Base-by-base conservation (phyloP, 2,113 vertebrate species). In the Diadophis punctatus region DNA sequence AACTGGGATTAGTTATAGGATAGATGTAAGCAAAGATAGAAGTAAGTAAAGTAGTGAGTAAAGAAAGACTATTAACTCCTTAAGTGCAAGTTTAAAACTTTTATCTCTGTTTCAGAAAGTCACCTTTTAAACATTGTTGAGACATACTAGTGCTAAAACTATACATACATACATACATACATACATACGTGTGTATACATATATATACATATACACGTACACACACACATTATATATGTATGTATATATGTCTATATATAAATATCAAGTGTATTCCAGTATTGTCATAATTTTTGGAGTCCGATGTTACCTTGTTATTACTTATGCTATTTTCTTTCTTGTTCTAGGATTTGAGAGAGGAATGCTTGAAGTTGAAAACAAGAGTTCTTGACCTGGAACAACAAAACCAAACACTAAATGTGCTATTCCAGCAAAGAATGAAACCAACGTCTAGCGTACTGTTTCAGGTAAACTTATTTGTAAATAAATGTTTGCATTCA, bases 301-400 rank as follows among this genome's bases (percentile, higher is more conserved):
- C 95, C 68, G 94, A 88, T 30, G 68, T 95, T 25, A 30, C 56
- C 2, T 93, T 95, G 89, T 52, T 89, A 23, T 53, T 91, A 7
- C 87, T 95, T 92, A 96, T 89, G 58, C 90, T 91, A 25, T 23
- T 93, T 3, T 89, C 94, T 93, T 89, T 12, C 86, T 16, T 95
- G 43, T 25, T 96, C 30, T 96, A 99, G 99, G 98, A 99, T 96
- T 97, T 99, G 92, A 98, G 98, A 85, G 98, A 99, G 91, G 98
- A 99, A 93, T 99, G 99, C 95, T 96, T 99, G 95, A 99, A 99
- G 97, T 96, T 99, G 95, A 98, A 99, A 89, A 99, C 98, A 0
- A 97, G 99, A 94, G 99, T 99, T 87, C 99, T 98, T 92, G 98
- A 99, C 96, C 97, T 99, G 92, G 99, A 99, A 93, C 98, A 99